Percentiles rank a stretch among this genome's conserved stretches.
These are phyloP conservation scores for Mobula birostris DNA, from an alignment of 2,113 vertebrate species.

Conservation along the genomic window DNA sequence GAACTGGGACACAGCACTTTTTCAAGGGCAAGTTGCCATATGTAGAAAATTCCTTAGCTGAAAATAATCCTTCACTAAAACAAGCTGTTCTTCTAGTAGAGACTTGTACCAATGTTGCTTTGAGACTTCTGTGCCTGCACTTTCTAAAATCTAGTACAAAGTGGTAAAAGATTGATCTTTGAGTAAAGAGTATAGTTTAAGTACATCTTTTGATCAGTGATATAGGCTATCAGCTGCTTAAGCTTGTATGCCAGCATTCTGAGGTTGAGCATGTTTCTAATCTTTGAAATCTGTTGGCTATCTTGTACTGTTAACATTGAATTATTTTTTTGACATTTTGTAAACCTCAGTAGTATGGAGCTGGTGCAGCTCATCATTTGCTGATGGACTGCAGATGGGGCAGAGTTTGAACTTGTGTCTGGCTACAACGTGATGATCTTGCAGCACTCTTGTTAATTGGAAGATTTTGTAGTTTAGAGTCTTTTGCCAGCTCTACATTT, in stretches of 20 bases:
- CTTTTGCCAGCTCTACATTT: constrained; percentile 57
- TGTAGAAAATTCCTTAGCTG: constrained; percentile 33
- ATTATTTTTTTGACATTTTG: constrained; percentile 49
- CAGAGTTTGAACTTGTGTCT: constrained; percentile 65
- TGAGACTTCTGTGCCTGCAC: constrained; percentile 18
- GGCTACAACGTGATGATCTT: constrained; percentile 74
- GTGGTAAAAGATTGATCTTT: constrained; percentile 39
- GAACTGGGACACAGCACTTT: constrained; percentile 30
- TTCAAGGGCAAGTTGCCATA: constrained; percentile 35
- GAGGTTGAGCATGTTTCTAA: not conserved
- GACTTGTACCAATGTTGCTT: constrained; percentile 33
- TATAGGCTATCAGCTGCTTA: not conserved
- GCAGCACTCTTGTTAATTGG: constrained; percentile 75
- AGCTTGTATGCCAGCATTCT: not conserved
- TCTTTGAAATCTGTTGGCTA: constrained; percentile 23
- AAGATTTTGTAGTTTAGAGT: constrained; percentile 67
- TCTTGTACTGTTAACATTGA: constrained; percentile 26
- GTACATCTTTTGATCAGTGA: constrained; percentile 6
- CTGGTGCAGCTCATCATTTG: constrained; percentile 47
- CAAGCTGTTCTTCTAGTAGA: constrained; percentile 37
- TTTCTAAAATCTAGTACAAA: constrained; percentile 42
- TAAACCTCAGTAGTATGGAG: constrained; percentile 50
- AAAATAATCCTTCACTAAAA: constrained; percentile 38
- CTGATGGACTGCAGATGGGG: constrained; percentile 94
- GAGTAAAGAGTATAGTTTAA: constrained; percentile 32